Evolutionary conservation across 2,888 invertebrate species (phyloP).

Genomic region (Venustoraphidia nigricollis): DNA sequence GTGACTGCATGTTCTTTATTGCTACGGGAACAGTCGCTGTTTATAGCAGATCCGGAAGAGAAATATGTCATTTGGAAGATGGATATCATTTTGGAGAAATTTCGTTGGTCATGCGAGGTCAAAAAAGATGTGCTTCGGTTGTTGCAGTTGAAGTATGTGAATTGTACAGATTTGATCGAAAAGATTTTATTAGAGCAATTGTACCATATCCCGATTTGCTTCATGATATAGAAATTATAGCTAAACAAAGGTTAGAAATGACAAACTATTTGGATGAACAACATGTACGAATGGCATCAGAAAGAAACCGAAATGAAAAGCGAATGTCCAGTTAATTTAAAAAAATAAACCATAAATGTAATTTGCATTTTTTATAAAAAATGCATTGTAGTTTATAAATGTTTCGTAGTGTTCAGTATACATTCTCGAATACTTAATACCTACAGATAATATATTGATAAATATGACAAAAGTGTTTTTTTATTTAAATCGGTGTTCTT

Average conservation of each 20-base stretch:
- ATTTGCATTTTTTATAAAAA: too few relatives aligned
- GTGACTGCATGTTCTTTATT: constrained; percentile 41
- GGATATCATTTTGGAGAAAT: constrained; percentile 37
- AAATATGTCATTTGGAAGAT: constrained; percentile 35
- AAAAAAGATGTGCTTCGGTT: constrained; percentile 24
- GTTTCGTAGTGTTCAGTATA: too few relatives aligned
- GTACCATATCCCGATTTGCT: constrained; percentile 28
- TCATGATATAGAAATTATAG: constrained; percentile 30
- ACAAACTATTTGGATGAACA: constrained; percentile 18
- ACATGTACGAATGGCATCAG: too few relatives aligned
- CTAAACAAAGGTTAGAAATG: constrained; percentile 32
- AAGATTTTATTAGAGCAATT: constrained; percentile 27
- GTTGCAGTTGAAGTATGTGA: constrained; percentile 27
- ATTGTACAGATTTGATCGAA: constrained; percentile 25
- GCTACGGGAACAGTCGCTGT: constrained; percentile 37
- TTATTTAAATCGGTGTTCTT: too few relatives aligned
- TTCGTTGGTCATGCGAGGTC: constrained; percentile 25
- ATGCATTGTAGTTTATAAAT: too few relatives aligned
- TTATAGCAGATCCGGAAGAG: constrained; percentile 30
- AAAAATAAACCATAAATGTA: too few relatives aligned
- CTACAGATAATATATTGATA: too few relatives aligned
- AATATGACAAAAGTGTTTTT: too few relatives aligned
- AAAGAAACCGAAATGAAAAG: too few relatives aligned
- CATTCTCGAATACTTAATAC: too few relatives aligned
- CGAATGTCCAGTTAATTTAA: too few relatives aligned